Percentiles rank a stretch among this genome's conserved stretches.
Evolutionary conservation across 2,113 vertebrate species (phyloP).

Genomic region (Piaya cayana): DNA sequence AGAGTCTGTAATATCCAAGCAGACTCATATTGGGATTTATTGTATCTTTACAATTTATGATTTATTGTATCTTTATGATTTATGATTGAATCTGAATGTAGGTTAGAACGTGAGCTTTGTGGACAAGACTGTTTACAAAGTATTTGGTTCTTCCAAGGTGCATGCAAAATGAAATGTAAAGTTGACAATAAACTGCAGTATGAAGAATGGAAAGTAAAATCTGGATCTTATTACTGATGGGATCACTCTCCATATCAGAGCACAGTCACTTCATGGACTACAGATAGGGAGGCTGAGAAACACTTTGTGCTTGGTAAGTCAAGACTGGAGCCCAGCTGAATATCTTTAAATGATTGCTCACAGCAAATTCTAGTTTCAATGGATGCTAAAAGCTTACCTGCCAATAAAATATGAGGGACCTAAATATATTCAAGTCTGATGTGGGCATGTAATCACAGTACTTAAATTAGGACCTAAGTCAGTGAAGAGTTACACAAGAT

Average conservation of each 20-base stretch:
- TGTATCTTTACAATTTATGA: background rate
- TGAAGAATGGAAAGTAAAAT: background rate
- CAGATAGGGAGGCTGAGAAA: background rate
- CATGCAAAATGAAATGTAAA: background rate
- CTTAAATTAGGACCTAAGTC: background rate
- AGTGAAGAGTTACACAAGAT: background rate
- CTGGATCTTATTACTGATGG: background rate
- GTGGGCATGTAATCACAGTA: background rate
- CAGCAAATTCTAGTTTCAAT: background rate
- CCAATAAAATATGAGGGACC: background rate
- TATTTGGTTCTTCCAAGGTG: background rate
- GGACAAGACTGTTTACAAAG: background rate
- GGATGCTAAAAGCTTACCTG: background rate
- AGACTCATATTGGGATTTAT: background rate
- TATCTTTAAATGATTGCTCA: background rate
- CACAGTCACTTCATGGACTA: background rate
- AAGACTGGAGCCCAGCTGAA: background rate
- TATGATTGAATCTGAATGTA: background rate
- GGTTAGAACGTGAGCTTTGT: background rate
- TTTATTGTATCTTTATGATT: background rate
- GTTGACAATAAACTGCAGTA: background rate
- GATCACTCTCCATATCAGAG: background rate
- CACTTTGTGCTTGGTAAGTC: background rate
- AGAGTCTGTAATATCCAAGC: background rate
- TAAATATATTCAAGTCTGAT: background rate